Conservation (phyloP, 2,888 invertebrate species). For the Nomada ferruginata region DNA sequence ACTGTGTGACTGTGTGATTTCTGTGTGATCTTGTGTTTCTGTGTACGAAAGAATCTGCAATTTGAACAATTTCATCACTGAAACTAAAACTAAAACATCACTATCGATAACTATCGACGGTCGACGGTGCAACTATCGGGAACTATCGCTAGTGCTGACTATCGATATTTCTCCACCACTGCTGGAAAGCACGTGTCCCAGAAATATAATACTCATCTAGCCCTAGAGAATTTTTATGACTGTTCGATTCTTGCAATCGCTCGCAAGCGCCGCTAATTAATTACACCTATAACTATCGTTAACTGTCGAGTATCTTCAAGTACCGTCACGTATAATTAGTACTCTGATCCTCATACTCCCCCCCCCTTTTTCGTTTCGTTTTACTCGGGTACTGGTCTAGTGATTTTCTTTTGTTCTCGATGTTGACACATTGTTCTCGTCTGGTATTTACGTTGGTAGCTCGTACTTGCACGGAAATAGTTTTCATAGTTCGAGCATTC, state of each 20-base stretch:
- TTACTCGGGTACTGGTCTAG: background rate
- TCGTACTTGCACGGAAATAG: no score
- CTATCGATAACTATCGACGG: no score
- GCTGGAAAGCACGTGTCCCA: background rate
- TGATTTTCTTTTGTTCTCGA: background rate
- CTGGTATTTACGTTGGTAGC: background rate
- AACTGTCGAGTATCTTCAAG: background rate
- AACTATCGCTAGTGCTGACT: no score
- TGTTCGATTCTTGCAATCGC: background rate
- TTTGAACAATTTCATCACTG: no score
- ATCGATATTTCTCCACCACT: no score
- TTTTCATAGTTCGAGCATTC: no score
- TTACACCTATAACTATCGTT: background rate
- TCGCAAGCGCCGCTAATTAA: background rate
- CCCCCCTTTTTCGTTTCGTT: constrained; percentile 1
- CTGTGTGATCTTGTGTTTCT: no score
- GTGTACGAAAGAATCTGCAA: no score
- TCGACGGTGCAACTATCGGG: no score
- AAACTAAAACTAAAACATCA: no score
- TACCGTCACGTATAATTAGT: constrained; percentile 14
- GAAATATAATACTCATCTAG: background rate
- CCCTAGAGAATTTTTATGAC: constrained; percentile 9
- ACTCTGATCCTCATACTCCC: background rate
- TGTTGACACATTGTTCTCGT: background rate
- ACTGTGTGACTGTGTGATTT: no score